Evolutionary conservation across 2,888 invertebrate species (phyloP), one percentile per base, ranked within the genome.

Genomic region (Pachliopta kotzebuea): DNA sequence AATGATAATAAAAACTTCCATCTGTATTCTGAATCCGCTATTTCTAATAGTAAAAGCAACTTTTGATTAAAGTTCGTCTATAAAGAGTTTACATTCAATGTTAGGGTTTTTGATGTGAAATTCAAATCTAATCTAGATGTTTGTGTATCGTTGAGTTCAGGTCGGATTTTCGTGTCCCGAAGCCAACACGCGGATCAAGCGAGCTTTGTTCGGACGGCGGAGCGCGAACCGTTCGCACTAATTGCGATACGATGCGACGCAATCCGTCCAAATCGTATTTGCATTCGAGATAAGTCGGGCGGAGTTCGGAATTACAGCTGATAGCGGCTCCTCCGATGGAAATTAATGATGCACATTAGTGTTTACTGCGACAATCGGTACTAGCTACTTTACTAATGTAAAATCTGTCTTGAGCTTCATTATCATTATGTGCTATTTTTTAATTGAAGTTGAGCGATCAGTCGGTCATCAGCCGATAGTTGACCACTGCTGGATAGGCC

Each of bases 81-180:
- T 9, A 31, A 31, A 11, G 8, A 31, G 31, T 31, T 26, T 9
- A 11, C 11, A 0, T 11, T 4, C 11, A 37, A 37, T 2, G 37
- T 37, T 2, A n/a, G 14, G 14, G 11, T 37, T 37, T 37, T 37
- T 37, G 14, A 37, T 37, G 37, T 14, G 14, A 14, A 14, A 37
- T 37, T 21, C 50, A 42, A 58, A 66, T 73, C 72, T 62, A 58
- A 66, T 73, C 72, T 62, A 74, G 69, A 4, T 18, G n/a, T 9
- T n/a, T 45, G 18, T 56, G 54, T 29, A 11, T 54, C 60, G 18
- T 9, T 62, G 76, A 0, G 56, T 37, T 18, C 73, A 76, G 76
- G 79, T 83, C 78, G 86, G 87, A 85, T 80, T 85, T 84, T 78
- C 79, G 77, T 83, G 88, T 86, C 86, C 80, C 84, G 83, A 85